These are phyloP conservation scores for Blastobasis adustella DNA, from an alignment of 2,888 invertebrate genomes.

Conservation along the genomic window DNA sequence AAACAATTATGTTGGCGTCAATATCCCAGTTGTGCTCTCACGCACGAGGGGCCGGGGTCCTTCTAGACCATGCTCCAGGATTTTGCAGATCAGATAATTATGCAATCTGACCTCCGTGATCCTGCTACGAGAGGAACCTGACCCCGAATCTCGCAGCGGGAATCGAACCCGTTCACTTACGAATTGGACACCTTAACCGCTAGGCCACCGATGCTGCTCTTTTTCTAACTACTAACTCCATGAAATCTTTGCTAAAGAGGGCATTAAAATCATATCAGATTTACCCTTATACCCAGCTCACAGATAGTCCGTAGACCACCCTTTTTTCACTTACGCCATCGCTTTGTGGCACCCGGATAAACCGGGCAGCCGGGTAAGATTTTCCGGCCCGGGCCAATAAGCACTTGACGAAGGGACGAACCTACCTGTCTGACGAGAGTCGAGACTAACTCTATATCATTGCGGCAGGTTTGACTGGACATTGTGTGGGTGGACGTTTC, in stretches of 20 bases:
- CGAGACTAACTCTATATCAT: neutral
- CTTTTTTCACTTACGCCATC: constrained; percentile 5
- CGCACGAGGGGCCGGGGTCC: no score
- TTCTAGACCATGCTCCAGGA: no score
- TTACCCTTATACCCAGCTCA: neutral
- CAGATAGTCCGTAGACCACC: neutral
- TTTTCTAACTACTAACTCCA: no score
- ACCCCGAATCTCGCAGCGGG: no score
- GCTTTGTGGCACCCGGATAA: constrained; percentile 2
- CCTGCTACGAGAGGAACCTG: no score
- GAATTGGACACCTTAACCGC: no score
- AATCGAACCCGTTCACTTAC: no score
- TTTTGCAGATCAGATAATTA: no score
- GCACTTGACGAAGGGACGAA: constrained; percentile 35
- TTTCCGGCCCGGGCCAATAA: constrained; percentile 30
- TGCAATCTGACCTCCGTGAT: no score
- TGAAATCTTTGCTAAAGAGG: neutral
- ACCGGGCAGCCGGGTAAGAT: constrained; percentile 7
- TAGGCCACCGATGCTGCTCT: no score
- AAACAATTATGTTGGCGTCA: no score
- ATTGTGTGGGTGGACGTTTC: neutral
- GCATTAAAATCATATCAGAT: constrained; percentile 1
- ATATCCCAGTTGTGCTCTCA: no score
- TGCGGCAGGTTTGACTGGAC: neutral
- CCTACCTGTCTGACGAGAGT: neutral